Conservation (phyloP, 1,140 invertebrate genomes). For the Drosophila sulfurigaster region DNA sequence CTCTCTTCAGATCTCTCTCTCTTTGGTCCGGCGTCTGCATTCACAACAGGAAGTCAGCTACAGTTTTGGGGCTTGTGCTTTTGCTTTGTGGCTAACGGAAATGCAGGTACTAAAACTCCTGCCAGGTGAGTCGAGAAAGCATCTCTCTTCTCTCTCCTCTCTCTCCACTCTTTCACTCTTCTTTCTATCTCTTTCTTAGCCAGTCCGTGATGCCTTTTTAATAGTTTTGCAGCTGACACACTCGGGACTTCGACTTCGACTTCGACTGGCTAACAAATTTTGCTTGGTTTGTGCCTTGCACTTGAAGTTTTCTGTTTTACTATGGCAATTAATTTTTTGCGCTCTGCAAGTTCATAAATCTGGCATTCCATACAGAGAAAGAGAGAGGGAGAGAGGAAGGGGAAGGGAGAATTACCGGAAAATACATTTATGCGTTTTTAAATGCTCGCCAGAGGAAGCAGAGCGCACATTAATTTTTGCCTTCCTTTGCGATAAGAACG, state of each 20-base stretch:
- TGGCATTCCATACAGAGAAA: conserved; percentile 44
- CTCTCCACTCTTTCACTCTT: neutral
- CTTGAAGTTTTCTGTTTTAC: conserved; percentile 50
- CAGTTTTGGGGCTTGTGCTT: conserved; percentile 34
- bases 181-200: neutral
- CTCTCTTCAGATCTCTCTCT: conserved; percentile 9
- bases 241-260: conserved; percentile 26
- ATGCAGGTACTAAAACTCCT: conserved; percentile 62
- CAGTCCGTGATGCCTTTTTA: conserved; percentile 69
- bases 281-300: conserved; percentile 24
- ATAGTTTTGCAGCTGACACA: conserved; percentile 75
- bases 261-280: conserved; percentile 52
- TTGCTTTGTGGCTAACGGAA: conserved; percentile 66
- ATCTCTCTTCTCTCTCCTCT: neutral
- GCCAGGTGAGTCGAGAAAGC: conserved; percentile 10
- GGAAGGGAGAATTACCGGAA: conserved; percentile 44
- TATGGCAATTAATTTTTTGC: conserved; percentile 73
- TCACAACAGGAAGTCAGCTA: conserved; percentile 76
- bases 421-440: conserved; percentile 81
- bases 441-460: conserved; percentile 57
- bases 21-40: conserved; percentile 29
- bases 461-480: conserved; percentile 52
- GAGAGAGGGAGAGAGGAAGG: neutral
- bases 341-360: conserved; percentile 73
- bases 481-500: conserved; percentile 44